Evolutionary conservation across 2,888 invertebrate genomes (phyloP).

Genomic region (Orchestes rusci): DNA sequence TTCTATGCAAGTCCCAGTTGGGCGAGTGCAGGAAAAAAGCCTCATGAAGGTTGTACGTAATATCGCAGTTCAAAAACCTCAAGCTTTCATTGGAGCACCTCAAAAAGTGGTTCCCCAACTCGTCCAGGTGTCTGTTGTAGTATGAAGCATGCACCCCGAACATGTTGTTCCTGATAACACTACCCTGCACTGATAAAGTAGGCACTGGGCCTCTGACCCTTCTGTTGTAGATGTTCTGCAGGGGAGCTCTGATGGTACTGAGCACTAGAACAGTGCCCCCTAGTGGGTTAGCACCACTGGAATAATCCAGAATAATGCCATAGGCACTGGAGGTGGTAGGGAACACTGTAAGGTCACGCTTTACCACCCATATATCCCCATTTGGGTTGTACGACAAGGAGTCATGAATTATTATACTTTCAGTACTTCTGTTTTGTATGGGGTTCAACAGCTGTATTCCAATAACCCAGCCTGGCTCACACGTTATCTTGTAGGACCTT

Average conservation of each 20-base stretch:
- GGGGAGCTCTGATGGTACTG: conserved; percentile 64
- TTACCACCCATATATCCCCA: conserved; percentile 68
- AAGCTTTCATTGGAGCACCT: conserved; percentile 84
- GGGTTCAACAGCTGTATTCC: conserved; percentile 88
- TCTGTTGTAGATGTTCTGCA: conserved; percentile 64
- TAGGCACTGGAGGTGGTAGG: conserved; percentile 83
- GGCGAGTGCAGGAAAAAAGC: conserved; percentile 79
- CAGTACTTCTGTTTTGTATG: conserved; percentile 80
- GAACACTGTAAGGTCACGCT: conserved; percentile 80
- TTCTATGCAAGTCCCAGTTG: conserved; percentile 75
- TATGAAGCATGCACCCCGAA: conserved; percentile 77
- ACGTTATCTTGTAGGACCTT: conserved; percentile 56
- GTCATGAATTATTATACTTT: conserved; percentile 73
- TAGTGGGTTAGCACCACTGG: conserved; percentile 68
- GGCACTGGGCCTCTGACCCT: conserved; percentile 76
- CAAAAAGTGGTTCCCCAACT: conserved; percentile 77
- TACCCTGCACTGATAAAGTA: conserved; percentile 61
- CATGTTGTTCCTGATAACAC: conserved; percentile 72
- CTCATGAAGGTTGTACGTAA: conserved; percentile 72
- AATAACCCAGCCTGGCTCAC: conserved; percentile 77
- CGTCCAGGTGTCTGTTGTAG: conserved; percentile 82
- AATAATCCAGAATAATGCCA: conserved; percentile 70
- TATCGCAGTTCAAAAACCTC: conserved; percentile 69
- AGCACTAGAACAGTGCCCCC: conserved; percentile 78
- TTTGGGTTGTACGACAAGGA: conserved; percentile 59